Evolutionary conservation across 2,797 vertebrate species (phyloP).

Genomic region (Paguma larvata): DNA sequence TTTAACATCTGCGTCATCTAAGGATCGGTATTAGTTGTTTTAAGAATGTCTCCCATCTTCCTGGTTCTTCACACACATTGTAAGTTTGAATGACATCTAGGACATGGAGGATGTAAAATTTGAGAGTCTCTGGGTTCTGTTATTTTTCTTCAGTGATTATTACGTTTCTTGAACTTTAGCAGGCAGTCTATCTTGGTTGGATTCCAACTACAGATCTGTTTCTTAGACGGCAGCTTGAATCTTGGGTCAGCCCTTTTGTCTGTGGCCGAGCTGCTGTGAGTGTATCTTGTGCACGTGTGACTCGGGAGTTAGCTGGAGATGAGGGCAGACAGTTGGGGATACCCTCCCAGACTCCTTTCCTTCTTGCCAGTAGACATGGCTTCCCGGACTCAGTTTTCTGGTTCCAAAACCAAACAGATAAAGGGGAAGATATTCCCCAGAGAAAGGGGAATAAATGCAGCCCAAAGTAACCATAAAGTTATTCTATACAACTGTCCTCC

Average conservation of each 20-base stretch:
- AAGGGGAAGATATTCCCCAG: too few relatives aligned
- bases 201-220: background rate
- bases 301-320: background rate
- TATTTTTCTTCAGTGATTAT: background rate
- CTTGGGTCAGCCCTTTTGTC: background rate
- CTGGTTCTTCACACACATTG: background rate
- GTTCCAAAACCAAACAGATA: background rate
- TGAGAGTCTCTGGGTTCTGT: background rate
- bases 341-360: background rate
- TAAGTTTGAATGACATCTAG: background rate
- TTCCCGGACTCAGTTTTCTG: background rate
- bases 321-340: background rate
- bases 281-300: background rate
- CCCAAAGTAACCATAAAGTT: background rate
- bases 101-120: background rate
- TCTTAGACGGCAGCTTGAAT: background rate
- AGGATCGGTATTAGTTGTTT: background rate
- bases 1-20: background rate
- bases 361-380: background rate
- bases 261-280: background rate
- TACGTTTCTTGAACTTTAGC: background rate
- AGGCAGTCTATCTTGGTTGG: background rate
- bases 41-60: constrained; percentile 8
- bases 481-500: background rate
- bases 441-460: too few relatives aligned